Evolutionary conservation across 2,888 invertebrate species (phyloP).

Genomic region (Tetramorium bicarinatum): DNA sequence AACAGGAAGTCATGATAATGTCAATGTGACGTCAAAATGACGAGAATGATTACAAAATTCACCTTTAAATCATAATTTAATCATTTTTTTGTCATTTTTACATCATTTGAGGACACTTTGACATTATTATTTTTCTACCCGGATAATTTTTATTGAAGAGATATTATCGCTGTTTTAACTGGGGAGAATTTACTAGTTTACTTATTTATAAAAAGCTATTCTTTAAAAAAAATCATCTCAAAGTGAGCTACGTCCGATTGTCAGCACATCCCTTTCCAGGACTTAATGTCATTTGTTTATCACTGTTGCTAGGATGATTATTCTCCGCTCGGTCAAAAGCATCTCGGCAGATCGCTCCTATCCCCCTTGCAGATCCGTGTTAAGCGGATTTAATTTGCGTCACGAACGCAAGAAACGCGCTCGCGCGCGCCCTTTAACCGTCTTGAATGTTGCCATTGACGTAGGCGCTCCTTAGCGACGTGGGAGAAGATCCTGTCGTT

Average conservation of each 20-base stretch:
- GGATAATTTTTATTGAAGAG: too few relatives aligned
- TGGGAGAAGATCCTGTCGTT: constrained; percentile 16
- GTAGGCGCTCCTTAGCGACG: constrained; percentile 27
- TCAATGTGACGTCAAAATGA: too few relatives aligned
- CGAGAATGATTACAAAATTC: too few relatives aligned
- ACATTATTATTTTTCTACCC: too few relatives aligned
- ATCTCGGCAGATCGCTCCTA: constrained; percentile 45
- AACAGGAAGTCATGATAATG: too few relatives aligned
- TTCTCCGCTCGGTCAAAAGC: constrained; percentile 38
- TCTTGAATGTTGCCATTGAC: constrained; percentile 46
- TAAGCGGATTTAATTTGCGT: constrained; percentile 58
- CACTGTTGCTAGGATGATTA: constrained; percentile 41
- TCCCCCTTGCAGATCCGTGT: constrained; percentile 40
- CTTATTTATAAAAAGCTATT: not conserved
- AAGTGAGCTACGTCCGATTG: not conserved
- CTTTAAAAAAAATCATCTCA: not conserved
- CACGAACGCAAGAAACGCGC: constrained; percentile 43
- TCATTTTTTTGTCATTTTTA: too few relatives aligned
- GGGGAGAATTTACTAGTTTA: not conserved
- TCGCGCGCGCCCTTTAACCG: constrained; percentile 38
- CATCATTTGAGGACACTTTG: too few relatives aligned
- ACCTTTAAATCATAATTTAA: too few relatives aligned
- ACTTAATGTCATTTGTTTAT: constrained; percentile 19
- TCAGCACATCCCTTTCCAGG: not conserved
- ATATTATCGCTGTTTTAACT: not conserved